Base-by-base conservation (phyloP, 2,888 invertebrate genomes). In the Tachystola acroxantha region DNA sequence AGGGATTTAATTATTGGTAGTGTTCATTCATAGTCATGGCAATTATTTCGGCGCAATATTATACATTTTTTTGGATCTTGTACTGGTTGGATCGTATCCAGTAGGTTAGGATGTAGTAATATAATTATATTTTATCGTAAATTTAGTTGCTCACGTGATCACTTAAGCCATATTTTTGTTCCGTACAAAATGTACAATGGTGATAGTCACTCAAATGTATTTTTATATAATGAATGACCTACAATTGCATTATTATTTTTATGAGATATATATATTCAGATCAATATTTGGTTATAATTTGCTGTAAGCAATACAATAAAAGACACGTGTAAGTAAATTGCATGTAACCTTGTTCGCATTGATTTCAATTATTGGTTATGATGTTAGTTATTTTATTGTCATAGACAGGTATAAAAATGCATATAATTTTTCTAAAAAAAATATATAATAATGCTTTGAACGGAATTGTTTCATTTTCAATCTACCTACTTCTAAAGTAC, bases 361-460 rank as follows among this genome's bases (percentile, higher is more conserved):
- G 37, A 39, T 46, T 49, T 48, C 45, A 48, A 64, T 55, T 50
- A 58, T 57, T 53, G 53, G 48, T 40, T 40, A 31, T 48, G 34
- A 33, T 40, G 22, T 38, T 44, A 52, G 47, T 65, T 64, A 64
- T 71, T 68, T 76, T 75, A 71, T 66, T 68, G 65, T 71, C 69
- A 57, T 51, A 50, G 60, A 76, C 69, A 70, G 67, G 57, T 78
- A 67, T 78, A 67, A 58, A 75, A 77, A 74, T 75, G 74, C 75
- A 76, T 80, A 75, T 81, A 79, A 80, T 79, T 85, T 77, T 85
- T 73, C 50, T 71, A 72, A 67, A 74, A 74, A 80, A 73, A 77
- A 79, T 70, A 66, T 68, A 75, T 69, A 79, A 75, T 69, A 79
- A 73, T 64, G 81, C 81, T 81, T 77, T 59, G 50, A 56, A 43